Evolutionary conservation across 2,888 invertebrate species (phyloP).

Genomic region (Balanococcus diminutus): DNA sequence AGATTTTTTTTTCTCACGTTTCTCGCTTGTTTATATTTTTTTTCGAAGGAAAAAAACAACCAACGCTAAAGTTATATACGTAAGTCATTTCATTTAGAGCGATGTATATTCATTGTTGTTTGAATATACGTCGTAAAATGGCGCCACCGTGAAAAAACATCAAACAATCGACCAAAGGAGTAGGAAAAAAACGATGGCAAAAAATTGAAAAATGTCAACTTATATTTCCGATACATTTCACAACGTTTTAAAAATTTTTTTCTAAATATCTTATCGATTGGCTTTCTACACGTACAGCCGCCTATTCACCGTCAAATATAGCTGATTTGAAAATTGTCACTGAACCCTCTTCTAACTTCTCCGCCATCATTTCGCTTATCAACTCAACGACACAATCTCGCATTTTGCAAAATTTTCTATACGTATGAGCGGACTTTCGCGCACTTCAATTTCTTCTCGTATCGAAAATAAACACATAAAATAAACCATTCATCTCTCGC

Average conservation of each 20-base stretch:
- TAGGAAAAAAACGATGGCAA: not conserved
- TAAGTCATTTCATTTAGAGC: conserved; percentile 8
- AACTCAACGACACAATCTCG: no score
- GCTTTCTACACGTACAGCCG: not conserved
- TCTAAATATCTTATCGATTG: conserved; percentile 18
- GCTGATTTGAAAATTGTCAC: not conserved
- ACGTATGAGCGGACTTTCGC: no score
- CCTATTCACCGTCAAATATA: conserved; percentile 1
- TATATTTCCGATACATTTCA: conserved; percentile 14
- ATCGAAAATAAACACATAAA: no score
- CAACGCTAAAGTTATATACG: not conserved
- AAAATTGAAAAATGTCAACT: conserved; percentile 40
- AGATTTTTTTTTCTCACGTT: not conserved
- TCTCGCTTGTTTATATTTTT: not conserved
- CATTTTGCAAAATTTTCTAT: no score
- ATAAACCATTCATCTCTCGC: no score
- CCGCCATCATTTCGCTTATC: not conserved
- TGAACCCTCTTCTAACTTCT: no score
- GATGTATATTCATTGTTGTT: conserved; percentile 5
- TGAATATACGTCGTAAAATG: conserved; percentile 40
- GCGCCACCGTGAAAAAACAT: conserved; percentile 17
- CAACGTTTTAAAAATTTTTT: conserved; percentile 22
- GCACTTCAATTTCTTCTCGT: no score
- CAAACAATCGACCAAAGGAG: not conserved
- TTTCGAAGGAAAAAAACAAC: not conserved